Evolutionary conservation across 2,888 invertebrate species (phyloP).

Genomic region (Hirudinaria manillensis): DNA sequence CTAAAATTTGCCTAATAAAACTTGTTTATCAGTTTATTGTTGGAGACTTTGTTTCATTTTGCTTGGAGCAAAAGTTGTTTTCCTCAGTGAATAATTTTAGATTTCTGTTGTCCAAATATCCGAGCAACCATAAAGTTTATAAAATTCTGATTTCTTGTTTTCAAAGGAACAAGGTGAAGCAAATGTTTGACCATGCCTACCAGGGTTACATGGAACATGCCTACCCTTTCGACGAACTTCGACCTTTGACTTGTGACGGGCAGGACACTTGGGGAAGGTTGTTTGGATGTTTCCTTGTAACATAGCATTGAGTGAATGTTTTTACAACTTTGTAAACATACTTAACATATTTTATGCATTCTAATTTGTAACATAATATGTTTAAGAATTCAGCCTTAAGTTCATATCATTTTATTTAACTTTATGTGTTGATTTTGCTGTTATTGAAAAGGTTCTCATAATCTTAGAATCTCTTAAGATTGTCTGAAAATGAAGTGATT

Average conservation of each 20-base stretch:
- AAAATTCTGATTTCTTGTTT: not conserved
- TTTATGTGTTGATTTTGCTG: too few species aligned
- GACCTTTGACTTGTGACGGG: constrained; percentile 83
- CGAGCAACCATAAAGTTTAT: not conserved
- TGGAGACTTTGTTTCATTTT: too few species aligned
- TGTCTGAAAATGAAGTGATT: too few species aligned
- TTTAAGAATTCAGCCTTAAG: too few species aligned
- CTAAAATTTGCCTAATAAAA: too few species aligned
- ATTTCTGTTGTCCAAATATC: too few species aligned
- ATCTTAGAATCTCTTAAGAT: too few species aligned
- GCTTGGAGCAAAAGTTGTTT: too few species aligned
- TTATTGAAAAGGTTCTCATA: too few species aligned
- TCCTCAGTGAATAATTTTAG: too few species aligned
- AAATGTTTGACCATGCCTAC: constrained; percentile 97
- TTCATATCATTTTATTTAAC: too few species aligned
- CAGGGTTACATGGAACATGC: constrained; percentile 88
- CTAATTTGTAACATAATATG: not conserved
- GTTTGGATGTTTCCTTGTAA: not conserved
- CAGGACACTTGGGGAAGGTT: constrained; percentile 85
- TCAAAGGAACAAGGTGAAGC: constrained; percentile 73
- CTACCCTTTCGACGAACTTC: constrained; percentile 88
- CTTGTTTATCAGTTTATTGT: too few species aligned
- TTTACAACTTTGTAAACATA: not conserved
- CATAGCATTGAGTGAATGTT: not conserved
- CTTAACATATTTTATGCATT: not conserved